Percentiles rank a stretch among this genome's conserved stretches.
Conservation (phyloP, 2,888 invertebrate species). For the Scaptomyza flava region DNA sequence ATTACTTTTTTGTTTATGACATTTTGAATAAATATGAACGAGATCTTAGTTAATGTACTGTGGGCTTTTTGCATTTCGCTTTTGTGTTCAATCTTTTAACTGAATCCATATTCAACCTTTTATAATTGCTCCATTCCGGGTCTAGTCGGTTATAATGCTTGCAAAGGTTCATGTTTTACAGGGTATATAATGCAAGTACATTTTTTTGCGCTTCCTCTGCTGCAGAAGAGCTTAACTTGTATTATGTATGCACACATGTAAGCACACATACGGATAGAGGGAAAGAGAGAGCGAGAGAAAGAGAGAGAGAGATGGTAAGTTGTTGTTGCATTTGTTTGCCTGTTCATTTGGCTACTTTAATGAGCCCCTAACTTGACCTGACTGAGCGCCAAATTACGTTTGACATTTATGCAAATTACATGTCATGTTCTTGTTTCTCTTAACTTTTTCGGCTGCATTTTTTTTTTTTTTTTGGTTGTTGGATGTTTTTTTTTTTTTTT, state of each 20-base stretch:
- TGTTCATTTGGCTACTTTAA: constrained; percentile 53
- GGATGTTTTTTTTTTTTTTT: constrained; percentile 7
- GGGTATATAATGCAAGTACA: constrained; percentile 27
- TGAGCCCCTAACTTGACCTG: constrained; percentile 55
- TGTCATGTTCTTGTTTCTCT: constrained; percentile 15
- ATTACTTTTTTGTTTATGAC: not conserved
- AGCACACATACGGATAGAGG: not conserved
- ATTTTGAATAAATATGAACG: not conserved
- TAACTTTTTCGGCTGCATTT: not conserved
- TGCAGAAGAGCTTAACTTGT: constrained; percentile 45
- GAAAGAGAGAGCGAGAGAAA: not conserved
- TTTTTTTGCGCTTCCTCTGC: constrained; percentile 21
- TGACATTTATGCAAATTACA: constrained; percentile 57
- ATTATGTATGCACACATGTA: constrained; percentile 33
- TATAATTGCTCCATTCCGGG: too few relatives aligned
- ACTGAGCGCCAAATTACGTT: constrained; percentile 50
- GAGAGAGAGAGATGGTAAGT: constrained; percentile 1
- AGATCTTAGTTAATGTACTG: not conserved
- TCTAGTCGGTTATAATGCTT: too few relatives aligned
- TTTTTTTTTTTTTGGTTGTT: not conserved
- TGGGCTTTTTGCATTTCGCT: too few relatives aligned
- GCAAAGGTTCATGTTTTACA: not conserved
- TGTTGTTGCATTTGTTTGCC: constrained; percentile 25
- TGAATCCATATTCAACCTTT: too few relatives aligned
- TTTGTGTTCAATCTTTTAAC: too few relatives aligned